Conservation (phyloP, 2,888 invertebrate genomes). For the Dasypogon diadema region DNA sequence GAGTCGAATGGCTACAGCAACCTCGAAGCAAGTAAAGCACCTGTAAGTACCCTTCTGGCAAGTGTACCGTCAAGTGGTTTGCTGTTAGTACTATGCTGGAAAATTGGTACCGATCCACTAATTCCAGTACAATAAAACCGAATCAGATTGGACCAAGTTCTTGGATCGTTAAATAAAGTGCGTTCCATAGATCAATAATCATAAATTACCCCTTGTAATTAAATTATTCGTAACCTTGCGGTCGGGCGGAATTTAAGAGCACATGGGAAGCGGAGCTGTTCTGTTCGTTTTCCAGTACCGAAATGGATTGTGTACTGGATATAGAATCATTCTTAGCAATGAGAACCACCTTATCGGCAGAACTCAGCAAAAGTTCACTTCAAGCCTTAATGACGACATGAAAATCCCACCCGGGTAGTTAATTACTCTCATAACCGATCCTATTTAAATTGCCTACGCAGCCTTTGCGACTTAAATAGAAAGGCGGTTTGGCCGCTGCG, state of each 20-base stretch:
- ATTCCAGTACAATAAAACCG: constrained; percentile 9
- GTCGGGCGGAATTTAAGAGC: constrained; percentile 23
- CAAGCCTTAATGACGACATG: constrained; percentile 45
- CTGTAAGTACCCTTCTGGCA: constrained; percentile 48
- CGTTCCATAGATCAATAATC: constrained; percentile 50
- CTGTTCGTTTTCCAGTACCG: constrained; percentile 3
- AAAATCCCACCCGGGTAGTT: constrained; percentile 31
- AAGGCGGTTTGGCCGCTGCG: constrained; percentile 3
- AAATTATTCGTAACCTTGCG: constrained; percentile 49
- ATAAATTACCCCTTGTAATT: constrained; percentile 48
- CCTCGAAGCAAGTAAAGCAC: constrained; percentile 52
- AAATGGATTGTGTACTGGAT: not conserved
- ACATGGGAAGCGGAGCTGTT: constrained; percentile 27
- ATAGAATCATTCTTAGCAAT: not conserved
- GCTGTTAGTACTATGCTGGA: not conserved
- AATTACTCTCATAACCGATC: constrained; percentile 28
- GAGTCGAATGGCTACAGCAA: constrained; percentile 39
- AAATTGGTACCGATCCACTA: constrained; percentile 34
- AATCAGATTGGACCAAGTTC: not conserved
- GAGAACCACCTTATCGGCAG: not conserved
- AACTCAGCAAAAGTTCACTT: constrained; percentile 9
- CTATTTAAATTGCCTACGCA: constrained; percentile 47
- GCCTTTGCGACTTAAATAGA: not conserved
- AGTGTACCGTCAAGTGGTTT: constrained; percentile 7
- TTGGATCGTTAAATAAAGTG: constrained; percentile 47